Conservation (phyloP, 2,888 invertebrate species). For the Melangyna quadrimaculata region DNA sequence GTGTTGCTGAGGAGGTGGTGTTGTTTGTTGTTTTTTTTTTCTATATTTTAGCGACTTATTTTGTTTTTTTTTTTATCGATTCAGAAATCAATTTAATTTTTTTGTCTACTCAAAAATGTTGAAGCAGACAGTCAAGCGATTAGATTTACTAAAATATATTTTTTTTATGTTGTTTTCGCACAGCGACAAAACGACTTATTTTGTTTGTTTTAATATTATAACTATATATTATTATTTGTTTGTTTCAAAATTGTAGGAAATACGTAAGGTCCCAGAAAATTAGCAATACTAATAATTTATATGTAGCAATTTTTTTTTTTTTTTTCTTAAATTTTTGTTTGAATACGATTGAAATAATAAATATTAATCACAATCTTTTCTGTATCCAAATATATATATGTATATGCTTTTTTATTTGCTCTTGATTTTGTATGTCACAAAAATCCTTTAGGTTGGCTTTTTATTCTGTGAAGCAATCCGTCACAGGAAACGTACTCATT, state of each 20-base stretch:
- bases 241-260: constrained; percentile 61
- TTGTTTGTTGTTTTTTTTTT: constrained; percentile 23
- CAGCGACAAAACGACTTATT: constrained; percentile 68
- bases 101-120: constrained; percentile 59
- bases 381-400: constrained; percentile 51
- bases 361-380: constrained; percentile 58
- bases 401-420: constrained; percentile 44
- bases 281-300: constrained; percentile 68
- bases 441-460: constrained; percentile 70
- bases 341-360: constrained; percentile 60
- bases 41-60: constrained; percentile 39
- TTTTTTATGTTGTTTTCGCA: constrained; percentile 61
- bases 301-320: constrained; percentile 21
- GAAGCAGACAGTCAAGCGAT: constrained; percentile 69
- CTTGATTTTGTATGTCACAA: constrained; percentile 67
- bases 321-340: constrained; percentile 6
- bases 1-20: constrained; percentile 51
- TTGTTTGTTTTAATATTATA: constrained; percentile 18
- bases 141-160: constrained; percentile 58
- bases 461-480: constrained; percentile 67
- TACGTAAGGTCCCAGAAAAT: constrained; percentile 68
- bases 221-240: constrained; percentile 31
- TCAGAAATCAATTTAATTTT: constrained; percentile 27
- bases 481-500: constrained; percentile 69
- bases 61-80: constrained; percentile 30